phyloP scores from a whole-genome alignment of 2,797 vertebrate species.

The Chromis chromis region DNA sequence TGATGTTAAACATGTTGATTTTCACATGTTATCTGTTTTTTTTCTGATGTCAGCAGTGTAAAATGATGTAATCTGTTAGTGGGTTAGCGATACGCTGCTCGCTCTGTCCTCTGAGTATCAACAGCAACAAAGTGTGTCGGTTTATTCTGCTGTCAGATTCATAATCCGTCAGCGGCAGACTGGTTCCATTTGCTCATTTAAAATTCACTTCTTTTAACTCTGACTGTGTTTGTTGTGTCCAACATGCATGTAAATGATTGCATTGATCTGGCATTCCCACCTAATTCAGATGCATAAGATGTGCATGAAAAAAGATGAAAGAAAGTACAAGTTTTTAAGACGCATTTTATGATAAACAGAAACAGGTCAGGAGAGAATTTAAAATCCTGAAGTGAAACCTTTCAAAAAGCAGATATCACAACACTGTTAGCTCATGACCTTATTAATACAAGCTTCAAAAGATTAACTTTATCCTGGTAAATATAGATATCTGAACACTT shows the following conservation, averaged over 20 bases:
- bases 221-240: slow-evolving; percentile 54
- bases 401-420: background rate
- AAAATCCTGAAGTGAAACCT: background rate
- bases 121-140: slow-evolving; percentile 30
- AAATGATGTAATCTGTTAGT: background rate
- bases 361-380: slow-evolving; percentile 22
- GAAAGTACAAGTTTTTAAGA: slow-evolving; percentile 45
- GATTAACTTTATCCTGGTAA: slow-evolving; percentile 13
- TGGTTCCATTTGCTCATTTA: slow-evolving; percentile 37
- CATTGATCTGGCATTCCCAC: slow-evolving; percentile 76
- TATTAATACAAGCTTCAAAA: background rate
- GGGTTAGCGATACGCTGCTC: slow-evolving; percentile 29
- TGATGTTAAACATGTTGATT: background rate
- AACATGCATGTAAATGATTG: slow-evolving; percentile 75
- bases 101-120: slow-evolving; percentile 28
- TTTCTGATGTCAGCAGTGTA: slow-evolving; percentile 1
- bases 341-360: slow-evolving; percentile 42
- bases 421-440: slow-evolving; percentile 4
- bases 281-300: slow-evolving; percentile 68
- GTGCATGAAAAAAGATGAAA: slow-evolving; percentile 40
- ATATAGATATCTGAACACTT: slow-evolving; percentile 7
- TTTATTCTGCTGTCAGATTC: slow-evolving; percentile 27
- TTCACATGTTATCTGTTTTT: background rate
- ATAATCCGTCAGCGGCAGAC: background rate
- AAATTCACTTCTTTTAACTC: slow-evolving; percentile 39